phyloP scores from a whole-genome alignment of 2,888 invertebrate genomes.

The Caenorhabditis sp. region DNA sequence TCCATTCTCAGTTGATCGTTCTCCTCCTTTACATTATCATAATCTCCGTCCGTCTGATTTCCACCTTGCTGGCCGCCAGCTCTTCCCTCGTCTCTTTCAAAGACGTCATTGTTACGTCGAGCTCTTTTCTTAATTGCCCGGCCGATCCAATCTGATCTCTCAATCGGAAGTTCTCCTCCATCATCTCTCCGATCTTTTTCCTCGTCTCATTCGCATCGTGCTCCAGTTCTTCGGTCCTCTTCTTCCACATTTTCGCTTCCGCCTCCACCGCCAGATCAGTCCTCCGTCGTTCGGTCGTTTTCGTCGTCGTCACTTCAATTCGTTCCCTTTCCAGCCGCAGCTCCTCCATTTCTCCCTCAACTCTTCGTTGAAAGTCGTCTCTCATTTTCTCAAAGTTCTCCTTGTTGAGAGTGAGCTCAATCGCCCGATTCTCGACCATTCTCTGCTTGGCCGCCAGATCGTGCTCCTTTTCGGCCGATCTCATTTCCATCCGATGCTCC shows the following conservation, averaged over 20 bases:
- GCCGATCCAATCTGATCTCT: constrained; percentile 21
- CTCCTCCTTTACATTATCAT: constrained; percentile 47
- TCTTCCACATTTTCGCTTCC: constrained; percentile 50
- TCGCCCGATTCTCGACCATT: constrained; percentile 51
- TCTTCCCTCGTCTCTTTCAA: constrained; percentile 35
- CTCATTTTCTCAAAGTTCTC: constrained; percentile 56
- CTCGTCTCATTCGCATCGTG: constrained; percentile 35
- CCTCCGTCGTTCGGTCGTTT: constrained; percentile 20
- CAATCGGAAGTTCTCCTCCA: constrained; percentile 46
- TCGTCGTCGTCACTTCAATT: constrained; percentile 19
- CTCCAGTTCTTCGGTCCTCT: constrained; percentile 40
- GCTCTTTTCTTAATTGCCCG: constrained; percentile 28
- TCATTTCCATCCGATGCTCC: constrained; percentile 46
- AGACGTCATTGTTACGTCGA: constrained; percentile 17
- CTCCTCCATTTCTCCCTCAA: constrained; percentile 43
- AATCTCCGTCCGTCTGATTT: constrained; percentile 47
- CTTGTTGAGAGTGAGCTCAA: constrained; percentile 50
- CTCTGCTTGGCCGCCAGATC: constrained; percentile 37
- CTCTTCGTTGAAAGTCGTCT: constrained; percentile 47
- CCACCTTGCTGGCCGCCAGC: constrained; percentile 13
- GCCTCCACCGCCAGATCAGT: constrained; percentile 26
- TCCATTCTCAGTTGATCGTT: constrained; percentile 51
- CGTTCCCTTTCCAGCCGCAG: constrained; percentile 39
- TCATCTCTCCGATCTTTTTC: constrained; percentile 40
- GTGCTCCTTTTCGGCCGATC: constrained; percentile 39